Evolutionary conservation across 2,113 vertebrate species (phyloP), one percentile per base, ranked within the genome.

Genomic region (Callionymus lyra): DNA sequence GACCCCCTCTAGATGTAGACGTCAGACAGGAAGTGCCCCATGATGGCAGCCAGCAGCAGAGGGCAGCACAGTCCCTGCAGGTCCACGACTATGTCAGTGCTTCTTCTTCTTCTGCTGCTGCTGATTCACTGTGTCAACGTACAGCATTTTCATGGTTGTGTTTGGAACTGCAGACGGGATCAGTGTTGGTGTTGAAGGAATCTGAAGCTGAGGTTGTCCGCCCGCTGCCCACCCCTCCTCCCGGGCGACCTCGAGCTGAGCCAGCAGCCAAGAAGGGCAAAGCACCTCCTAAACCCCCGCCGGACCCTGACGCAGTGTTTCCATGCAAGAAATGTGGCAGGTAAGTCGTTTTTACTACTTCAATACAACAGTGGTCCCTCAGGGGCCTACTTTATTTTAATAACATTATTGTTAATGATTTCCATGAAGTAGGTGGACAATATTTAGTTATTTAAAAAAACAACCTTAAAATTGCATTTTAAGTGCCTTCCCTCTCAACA

Each of bases 301-400:
- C 78, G 45, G 90, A 88, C 39, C 87, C 88, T 12, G 91, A 97
- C 27, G 90, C 86, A 21, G 77, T 86, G 1, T 98, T 98, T 75
- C 95, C 95, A 3, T 98, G 95, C 83, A 98, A 97, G 85, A 98
- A 98, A 67, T 98, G 95, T 59, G 89, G 85, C 81, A 92, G 94
- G 95, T 96, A 44, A 6, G 11, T 1, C 3, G n/a, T n/a, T n/a
- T n/a, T n/a, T n/a, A n/a, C n/a, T n/a, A n/a, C n/a, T n/a, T n/a
- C n/a, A n/a, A n/a, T n/a, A n/a, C n/a, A n/a, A n/a, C n/a, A n/a
- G n/a, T n/a, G n/a, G n/a, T n/a, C n/a, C n/a, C n/a, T n/a, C n/a
- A n/a, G n/a, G n/a, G n/a, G n/a, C n/a, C n/a, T n/a, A n/a, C n/a
- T n/a, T n/a, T n/a, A n/a, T n/a, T n/a, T n/a, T n/a, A n/a, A n/a